Evolutionary conservation across 2,888 invertebrate genomes (phyloP).

Genomic region (Poecilobothrus nobilitatus): DNA sequence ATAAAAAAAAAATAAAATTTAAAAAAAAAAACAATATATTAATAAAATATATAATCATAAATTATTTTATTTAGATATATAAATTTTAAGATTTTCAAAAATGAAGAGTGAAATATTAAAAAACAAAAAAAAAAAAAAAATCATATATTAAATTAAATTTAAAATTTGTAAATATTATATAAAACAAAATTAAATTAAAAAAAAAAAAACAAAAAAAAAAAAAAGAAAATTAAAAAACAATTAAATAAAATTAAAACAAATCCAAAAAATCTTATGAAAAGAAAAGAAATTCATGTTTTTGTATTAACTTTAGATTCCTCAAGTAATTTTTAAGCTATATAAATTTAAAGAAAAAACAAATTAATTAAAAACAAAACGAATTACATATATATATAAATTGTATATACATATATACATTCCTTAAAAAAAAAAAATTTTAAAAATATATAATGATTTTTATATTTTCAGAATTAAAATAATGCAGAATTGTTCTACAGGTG

Average conservation of each 20-base stretch:
- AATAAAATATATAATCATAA: too few relatives aligned
- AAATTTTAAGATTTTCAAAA: background rate
- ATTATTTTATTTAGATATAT: too few relatives aligned
- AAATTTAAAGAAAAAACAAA: background rate
- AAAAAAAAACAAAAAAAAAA: background rate
- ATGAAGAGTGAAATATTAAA: constrained; percentile 1
- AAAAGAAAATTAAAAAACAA: background rate
- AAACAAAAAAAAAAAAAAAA: background rate
- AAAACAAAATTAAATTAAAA: background rate
- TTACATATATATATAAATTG: too few relatives aligned
- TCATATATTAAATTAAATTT: background rate
- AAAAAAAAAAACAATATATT: too few relatives aligned
- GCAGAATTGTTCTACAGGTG: too few relatives aligned
- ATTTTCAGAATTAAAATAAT: too few relatives aligned
- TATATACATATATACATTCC: too few relatives aligned
- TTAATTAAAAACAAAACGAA: too few relatives aligned
- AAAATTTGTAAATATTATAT: background rate
- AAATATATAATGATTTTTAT: too few relatives aligned
- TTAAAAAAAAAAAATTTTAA: too few relatives aligned
- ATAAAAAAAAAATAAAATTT: too few relatives aligned
- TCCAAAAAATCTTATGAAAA: constrained; percentile 3
- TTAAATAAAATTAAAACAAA: background rate
- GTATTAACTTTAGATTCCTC: background rate
- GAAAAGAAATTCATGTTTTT: background rate
- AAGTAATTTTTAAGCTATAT: background rate